Conservation (phyloP, 2,888 invertebrate species). For the Catotricha subobsoleta region DNA sequence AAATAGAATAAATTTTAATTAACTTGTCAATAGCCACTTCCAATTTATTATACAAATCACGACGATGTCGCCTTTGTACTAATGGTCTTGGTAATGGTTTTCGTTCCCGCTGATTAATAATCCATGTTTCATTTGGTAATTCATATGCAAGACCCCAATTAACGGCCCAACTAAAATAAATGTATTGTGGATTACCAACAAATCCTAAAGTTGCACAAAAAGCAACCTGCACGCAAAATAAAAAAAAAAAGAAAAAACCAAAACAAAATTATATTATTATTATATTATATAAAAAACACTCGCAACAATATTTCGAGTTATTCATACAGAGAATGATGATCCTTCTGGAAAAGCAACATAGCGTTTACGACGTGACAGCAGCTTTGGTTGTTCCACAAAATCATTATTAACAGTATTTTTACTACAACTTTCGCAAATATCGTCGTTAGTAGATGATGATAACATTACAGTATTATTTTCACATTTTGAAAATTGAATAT, state of each 20-base stretch:
- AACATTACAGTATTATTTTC: too few species aligned
- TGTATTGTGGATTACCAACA: conserved; percentile 37
- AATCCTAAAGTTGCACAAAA: conserved; percentile 42
- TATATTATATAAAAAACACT: too few species aligned
- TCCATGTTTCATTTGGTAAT: conserved; percentile 37
- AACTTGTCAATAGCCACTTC: conserved; percentile 52
- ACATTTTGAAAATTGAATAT: too few species aligned
- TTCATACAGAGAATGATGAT: conserved; percentile 34
- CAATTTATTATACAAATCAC: conserved; percentile 49
- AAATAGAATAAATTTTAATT: conserved; percentile 19
- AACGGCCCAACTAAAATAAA: conserved; percentile 42
- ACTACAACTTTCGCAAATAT: too few species aligned
- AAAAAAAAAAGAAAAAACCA: too few species aligned
- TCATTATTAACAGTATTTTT: too few species aligned
- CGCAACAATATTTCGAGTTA: background rate
- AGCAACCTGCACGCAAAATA: conserved; percentile 27
- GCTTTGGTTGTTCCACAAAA: too few species aligned
- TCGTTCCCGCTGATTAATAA: conserved; percentile 23
- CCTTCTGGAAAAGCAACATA: conserved; percentile 36
- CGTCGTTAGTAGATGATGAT: too few species aligned
- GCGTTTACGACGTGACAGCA: conserved; percentile 4
- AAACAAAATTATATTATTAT: too few species aligned
- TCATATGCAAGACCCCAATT: conserved; percentile 55
- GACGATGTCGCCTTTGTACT: conserved; percentile 40
- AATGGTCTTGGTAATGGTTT: conserved; percentile 25